Conservation (phyloP, 2,113 vertebrate species). For the Vimba vimba region DNA sequence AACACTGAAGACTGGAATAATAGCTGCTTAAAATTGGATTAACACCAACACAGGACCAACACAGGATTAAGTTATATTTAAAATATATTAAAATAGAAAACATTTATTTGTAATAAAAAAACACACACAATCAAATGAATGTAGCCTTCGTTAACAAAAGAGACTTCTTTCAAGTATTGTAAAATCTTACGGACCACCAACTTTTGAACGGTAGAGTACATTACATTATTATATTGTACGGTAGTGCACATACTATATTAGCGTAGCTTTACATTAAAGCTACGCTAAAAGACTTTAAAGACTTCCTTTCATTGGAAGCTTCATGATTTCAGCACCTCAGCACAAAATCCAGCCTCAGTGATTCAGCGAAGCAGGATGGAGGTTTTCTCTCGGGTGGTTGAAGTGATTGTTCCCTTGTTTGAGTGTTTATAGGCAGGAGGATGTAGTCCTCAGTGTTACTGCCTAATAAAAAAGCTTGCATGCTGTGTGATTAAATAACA, state of each 20-base stretch:
- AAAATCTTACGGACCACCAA: neutral
- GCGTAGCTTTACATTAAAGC: neutral
- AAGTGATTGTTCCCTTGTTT: conserved; percentile 87
- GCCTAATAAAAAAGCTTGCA: conserved; percentile 89
- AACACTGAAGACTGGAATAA: neutral
- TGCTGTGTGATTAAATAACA: conserved; percentile 96
- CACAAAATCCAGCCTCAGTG: conserved; percentile 3
- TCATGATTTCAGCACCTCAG: neutral
- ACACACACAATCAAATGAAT: too few relatives aligned
- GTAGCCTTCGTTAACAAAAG: too few relatives aligned
- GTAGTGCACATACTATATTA: neutral
- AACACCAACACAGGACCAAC: neutral
- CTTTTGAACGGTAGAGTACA: neutral
- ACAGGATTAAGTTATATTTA: neutral
- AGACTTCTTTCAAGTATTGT: too few relatives aligned
- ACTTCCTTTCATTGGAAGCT: neutral
- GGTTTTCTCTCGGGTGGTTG: conserved; percentile 59
- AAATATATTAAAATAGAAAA: neutral
- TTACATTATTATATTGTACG: neutral
- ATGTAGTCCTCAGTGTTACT: conserved; percentile 92
- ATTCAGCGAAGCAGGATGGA: conserved; percentile 31
- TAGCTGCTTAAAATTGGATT: neutral
- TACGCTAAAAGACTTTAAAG: too few relatives aligned
- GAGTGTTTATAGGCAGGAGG: conserved; percentile 90
- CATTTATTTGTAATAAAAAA: too few relatives aligned